Evolutionary conservation across 2,888 invertebrate species (phyloP).

Genomic region (Itoplectis maculator): DNA sequence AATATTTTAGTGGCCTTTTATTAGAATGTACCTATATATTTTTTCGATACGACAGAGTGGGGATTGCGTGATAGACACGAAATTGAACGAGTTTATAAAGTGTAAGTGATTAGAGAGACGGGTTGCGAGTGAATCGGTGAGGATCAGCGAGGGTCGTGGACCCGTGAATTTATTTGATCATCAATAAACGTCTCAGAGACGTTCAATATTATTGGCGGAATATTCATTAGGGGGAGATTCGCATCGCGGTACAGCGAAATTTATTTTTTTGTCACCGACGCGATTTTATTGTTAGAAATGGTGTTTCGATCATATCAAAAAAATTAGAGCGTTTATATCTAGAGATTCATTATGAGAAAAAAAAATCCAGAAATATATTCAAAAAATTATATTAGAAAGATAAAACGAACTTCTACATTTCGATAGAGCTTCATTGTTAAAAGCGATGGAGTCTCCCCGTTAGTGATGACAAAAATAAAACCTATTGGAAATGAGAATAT

Average conservation of each 20-base stretch:
- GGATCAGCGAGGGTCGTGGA: conserved; percentile 7
- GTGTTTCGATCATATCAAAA: background rate
- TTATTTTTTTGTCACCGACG: too few species aligned
- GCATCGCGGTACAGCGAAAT: too few species aligned
- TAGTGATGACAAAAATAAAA: conserved; percentile 38
- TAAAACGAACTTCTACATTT: too few species aligned
- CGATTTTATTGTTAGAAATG: too few species aligned
- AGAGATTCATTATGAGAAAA: too few species aligned
- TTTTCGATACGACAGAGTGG: conserved; percentile 54
- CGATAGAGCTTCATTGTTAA: too few species aligned
- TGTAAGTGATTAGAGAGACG: conserved; percentile 36
- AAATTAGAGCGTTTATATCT: background rate
- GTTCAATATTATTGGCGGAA: conserved; percentile 49
- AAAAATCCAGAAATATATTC: too few species aligned
- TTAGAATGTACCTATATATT: conserved; percentile 68
- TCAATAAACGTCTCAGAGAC: conserved; percentile 18
- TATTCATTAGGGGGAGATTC: conserved; percentile 3
- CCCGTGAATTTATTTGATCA: background rate
- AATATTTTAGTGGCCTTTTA: conserved; percentile 72
- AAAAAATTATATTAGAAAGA: too few species aligned
- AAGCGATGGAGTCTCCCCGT: background rate
- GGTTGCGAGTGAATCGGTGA: conserved; percentile 9
- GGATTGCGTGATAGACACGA: conserved; percentile 30
- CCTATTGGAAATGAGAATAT: conserved; percentile 63
- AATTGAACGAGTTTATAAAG: conserved; percentile 24